These are phyloP conservation scores for Parazoanthus atlanticus DNA, from an alignment of 92 coral and sea anemone genomes.

Conservation along the genomic window DNA sequence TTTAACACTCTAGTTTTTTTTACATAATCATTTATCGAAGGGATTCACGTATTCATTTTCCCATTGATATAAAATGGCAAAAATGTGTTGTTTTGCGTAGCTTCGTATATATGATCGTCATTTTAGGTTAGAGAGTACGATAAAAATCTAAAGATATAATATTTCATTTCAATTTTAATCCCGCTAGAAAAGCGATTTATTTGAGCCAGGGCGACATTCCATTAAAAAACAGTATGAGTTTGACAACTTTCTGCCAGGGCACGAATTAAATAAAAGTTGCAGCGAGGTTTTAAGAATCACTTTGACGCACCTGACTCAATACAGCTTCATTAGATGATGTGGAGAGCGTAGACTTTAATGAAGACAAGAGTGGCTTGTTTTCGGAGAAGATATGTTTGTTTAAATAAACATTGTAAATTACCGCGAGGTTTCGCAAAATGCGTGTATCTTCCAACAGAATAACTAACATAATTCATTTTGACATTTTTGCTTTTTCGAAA, in stretches of 20 bases:
- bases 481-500: neutral
- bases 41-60: no score
- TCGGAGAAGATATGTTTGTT: neutral
- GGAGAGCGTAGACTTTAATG: neutral
- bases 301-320: neutral
- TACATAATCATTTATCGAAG: neutral
- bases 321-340: neutral
- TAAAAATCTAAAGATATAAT: neutral
- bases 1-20: neutral
- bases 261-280: neutral
- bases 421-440: neutral
- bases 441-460: neutral
- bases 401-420: neutral
- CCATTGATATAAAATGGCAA: neutral
- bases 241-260: neutral
- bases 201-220: neutral
- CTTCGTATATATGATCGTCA: no score
- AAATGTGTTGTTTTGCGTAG: neutral
- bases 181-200: neutral
- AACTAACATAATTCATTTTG: neutral
- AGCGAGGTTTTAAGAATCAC: neutral
- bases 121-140: neutral
- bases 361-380: slow-evolving; percentile 20
- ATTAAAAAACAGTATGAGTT: neutral
- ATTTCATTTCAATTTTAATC: neutral